Conservation (phyloP, 2,113 vertebrate species). For the Psilopogon haemacephalus region DNA sequence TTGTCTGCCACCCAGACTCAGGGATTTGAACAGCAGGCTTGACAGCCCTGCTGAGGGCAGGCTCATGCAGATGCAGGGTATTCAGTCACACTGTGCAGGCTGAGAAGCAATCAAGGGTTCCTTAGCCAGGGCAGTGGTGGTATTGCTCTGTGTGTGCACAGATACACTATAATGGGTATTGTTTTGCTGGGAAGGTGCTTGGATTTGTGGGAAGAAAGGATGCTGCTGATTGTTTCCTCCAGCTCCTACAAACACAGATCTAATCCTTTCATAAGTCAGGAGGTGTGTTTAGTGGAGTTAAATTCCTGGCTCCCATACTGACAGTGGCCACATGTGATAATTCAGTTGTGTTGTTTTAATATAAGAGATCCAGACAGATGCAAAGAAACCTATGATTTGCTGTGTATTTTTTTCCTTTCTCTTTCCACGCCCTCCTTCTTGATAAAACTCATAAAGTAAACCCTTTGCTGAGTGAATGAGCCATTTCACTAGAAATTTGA, state of each 20-base stretch:
- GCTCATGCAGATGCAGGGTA: neutral
- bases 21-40: neutral
- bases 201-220: neutral
- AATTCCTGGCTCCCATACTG: neutral
- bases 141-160: neutral
- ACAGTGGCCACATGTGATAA: fast-evolving
- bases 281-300: neutral
- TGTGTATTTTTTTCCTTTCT: neutral
- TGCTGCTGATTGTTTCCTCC: neutral
- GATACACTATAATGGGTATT: fast-evolving
- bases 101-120: neutral
- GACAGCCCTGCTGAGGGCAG: neutral
- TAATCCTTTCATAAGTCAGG: neutral
- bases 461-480: neutral
- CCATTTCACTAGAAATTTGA: neutral
- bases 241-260: neutral
- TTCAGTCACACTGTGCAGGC: neutral
- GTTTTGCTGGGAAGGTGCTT: neutral
- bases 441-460: neutral
- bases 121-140: neutral
- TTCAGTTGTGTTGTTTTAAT: neutral
- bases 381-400: neutral
- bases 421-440: neutral
- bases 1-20: neutral
- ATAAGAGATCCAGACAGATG: no score